Conservation (phyloP, 2,888 invertebrate species). For the Agrilus cyanescens region DNA sequence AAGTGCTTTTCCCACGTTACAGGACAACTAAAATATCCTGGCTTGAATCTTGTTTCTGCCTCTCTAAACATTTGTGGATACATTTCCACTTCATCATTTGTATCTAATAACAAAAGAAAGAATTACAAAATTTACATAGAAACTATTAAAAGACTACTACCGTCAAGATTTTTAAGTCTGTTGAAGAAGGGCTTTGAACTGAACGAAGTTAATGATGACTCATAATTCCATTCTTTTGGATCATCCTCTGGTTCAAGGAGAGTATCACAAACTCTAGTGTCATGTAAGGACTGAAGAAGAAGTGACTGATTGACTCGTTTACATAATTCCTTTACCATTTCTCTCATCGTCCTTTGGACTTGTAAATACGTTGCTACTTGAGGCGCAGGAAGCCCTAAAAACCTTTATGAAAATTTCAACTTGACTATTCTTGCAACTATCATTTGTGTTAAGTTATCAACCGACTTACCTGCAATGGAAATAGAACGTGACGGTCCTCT, state of each 20-base stretch:
- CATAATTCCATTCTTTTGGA: slow-evolving; percentile 24
- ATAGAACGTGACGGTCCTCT: slow-evolving; percentile 47
- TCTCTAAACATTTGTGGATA: slow-evolving; percentile 31
- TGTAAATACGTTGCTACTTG: slow-evolving; percentile 41
- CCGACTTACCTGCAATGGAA: slow-evolving; percentile 51
- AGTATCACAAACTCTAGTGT: slow-evolving; percentile 51
- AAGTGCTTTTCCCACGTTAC: slow-evolving; percentile 63
- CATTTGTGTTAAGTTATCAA: not conserved
- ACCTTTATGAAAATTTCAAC: slow-evolving; percentile 28
- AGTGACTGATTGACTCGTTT: slow-evolving; percentile 57
- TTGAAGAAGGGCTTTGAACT: slow-evolving; percentile 26
- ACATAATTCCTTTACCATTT: slow-evolving; percentile 46
- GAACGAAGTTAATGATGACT: slow-evolving; percentile 20
- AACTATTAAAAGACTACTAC: slow-evolving; percentile 17
- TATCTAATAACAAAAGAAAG: slow-evolving; percentile 18
- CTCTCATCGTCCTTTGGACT: slow-evolving; percentile 40
- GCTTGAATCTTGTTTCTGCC: slow-evolving; percentile 38
- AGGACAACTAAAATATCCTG: slow-evolving; percentile 62
- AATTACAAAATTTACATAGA: slow-evolving; percentile 1
- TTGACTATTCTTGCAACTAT: not conserved
- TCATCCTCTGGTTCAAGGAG: slow-evolving; percentile 52
- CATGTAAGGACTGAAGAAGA: slow-evolving; percentile 54
- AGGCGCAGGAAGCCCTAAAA: slow-evolving; percentile 40
- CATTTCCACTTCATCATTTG: slow-evolving; percentile 28
- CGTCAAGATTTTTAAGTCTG: slow-evolving; percentile 31